These are phyloP conservation scores for Scolopax bukidnonensis DNA, from an alignment of 2,797 vertebrate genomes.

Conservation along the genomic window DNA sequence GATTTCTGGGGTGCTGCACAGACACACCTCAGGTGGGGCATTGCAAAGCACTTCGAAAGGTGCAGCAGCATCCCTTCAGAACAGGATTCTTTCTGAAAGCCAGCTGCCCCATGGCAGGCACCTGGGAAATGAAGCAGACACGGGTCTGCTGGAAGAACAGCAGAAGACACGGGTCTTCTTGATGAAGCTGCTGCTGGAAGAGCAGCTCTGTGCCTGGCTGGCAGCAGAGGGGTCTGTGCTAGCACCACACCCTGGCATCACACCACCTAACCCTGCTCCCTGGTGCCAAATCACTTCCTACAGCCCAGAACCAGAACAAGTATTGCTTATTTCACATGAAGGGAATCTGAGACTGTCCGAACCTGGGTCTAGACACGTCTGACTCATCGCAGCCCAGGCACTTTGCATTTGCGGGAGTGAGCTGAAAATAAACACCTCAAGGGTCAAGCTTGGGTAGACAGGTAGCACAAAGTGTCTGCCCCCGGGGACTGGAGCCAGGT, in stretches of 20 bases:
- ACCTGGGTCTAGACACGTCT: not conserved
- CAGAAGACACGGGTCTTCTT: no score
- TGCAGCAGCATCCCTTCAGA: not conserved
- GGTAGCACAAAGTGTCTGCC: not conserved
- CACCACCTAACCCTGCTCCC: not conserved
- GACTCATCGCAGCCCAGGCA: not conserved
- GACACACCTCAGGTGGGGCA: not conserved
- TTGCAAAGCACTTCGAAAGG: not conserved
- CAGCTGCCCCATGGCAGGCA: not conserved
- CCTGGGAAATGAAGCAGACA: not conserved
- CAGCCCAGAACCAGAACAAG: not conserved
- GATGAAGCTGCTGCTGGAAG: fast-evolving
- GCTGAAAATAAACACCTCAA: not conserved
- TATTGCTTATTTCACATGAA: not conserved
- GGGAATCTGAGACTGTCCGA: not conserved
- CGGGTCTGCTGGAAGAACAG: fast-evolving
- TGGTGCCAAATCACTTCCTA: not conserved
- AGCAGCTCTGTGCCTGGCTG: not conserved
- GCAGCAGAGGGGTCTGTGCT: not conserved
- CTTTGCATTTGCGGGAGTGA: fast-evolving
- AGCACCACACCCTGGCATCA: no score
- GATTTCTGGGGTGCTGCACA: not conserved
- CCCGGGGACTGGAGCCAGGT: not conserved
- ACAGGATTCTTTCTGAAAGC: not conserved
- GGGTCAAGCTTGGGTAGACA: not conserved